Base-by-base conservation (phyloP, 2,888 invertebrate species). In the Agrilus mali region DNA sequence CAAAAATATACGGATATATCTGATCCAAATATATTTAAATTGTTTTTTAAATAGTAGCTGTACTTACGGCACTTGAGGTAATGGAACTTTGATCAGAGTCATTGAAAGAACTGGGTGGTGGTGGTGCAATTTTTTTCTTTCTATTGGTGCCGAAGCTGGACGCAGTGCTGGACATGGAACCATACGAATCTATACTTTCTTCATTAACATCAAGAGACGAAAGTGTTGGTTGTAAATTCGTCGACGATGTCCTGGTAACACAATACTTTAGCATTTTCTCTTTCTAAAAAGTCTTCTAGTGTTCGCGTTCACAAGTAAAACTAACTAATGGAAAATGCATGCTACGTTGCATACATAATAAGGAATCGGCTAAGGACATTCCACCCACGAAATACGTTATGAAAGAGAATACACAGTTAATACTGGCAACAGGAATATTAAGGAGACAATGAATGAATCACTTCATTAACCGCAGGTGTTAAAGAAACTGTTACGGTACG, bases 61-160 rank as follows among this genome's bases (percentile, higher is more conserved):
- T 37, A 60, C 66, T 61, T 54, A 68, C 67, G 46, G 57, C 55
- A 46, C 64, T 67, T 34, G 56, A 62, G 7, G 61, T 55, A 16
- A 60, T 36, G 4, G 64, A 65, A 44, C 54, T 48, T 12, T 54
- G 52, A 4, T 54, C 52, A 3, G 61, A 58, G 35, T 55, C 57
- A n/a, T 41, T 43, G 35, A 47, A 5, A 47, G 56, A 40, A 50
- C 60, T 55, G 4, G 75, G 80, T 41, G 83, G 83, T 31, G 73
- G 75, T 4, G 83, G 83, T n/a, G 84, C 83, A 16, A 72, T 76
- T 44, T 77, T 74, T 61, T 83, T 83, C 59, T 76, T 78, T 34
- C 77, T 70, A 4, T 71, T 69, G 40, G 74, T 63, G 56, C 46
- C 50, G 7, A 42, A 32, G 31, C 51, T 53, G 4, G 55, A 57